Evolutionary conservation across 2,888 invertebrate genomes (phyloP), one percentile per base, ranked within the genome.

Genomic region (Anthrax anthrax): DNA sequence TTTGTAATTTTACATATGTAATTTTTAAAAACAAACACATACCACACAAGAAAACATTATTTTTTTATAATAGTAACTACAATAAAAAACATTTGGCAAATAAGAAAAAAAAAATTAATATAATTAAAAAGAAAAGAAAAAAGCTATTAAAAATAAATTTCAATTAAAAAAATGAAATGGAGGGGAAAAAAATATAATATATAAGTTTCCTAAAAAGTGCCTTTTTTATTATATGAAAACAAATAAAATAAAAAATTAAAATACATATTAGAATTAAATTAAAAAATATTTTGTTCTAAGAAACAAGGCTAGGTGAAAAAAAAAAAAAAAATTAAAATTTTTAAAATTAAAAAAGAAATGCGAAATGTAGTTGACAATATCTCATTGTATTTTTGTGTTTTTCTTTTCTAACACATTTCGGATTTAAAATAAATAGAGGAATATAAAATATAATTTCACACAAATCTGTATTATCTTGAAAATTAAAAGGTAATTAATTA

Each of bases 141-240:
- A 45, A 14, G 40, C n/a, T n/a, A 40, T 12, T 41, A 19, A 18
- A n/a, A 36, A 18, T n/a, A 44, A 27, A 39, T 38, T n/a, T n/a
- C n/a, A 39, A 40, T 43, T 18, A 36, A 42, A n/a, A n/a, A n/a
- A 47, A 18, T 42, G 18, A 34, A 43, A 42, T 42, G 34, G 38
- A 44, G 43, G 39, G 38, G 18, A 44, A 47, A 41, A 39, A 44
- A 51, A 50, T n/a, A 43, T 47, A 47, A 50, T 44, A 23, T 23
- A 23, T 23, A 23, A 48, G 47, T 48, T 50, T 50, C 50, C 50
- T 46, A 50, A 34, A 44, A 42, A 46, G 50, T 50, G 50, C 50
- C 50, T 50, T 50, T 45, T 39, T 40, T 41, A 29, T n/a, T n/a
- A 36, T 14, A n/a, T 9, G 23, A 23, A 23, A 6, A 8, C 4